phyloP scores from a whole-genome alignment of 2,888 invertebrate genomes.

The Tiphia femorata region DNA sequence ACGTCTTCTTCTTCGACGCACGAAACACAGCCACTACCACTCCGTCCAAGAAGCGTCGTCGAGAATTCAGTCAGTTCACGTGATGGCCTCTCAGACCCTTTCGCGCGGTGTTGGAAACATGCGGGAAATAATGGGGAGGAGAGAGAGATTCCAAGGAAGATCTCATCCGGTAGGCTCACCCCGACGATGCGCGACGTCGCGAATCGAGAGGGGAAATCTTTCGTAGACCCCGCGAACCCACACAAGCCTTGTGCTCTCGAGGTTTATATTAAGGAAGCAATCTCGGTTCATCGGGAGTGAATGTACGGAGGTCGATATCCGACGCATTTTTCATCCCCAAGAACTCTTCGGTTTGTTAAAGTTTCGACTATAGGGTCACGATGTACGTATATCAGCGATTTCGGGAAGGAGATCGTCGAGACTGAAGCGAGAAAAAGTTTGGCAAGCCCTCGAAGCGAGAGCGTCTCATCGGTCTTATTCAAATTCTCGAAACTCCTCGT shows the following conservation, averaged over 20 bases:
- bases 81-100: neutral
- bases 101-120: neutral
- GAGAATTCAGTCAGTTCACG: neutral
- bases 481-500: conserved; percentile 19
- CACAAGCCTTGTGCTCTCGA: too few species aligned
- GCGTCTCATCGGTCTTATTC: conserved; percentile 31
- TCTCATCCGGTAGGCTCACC: neutral
- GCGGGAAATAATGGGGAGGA: neutral
- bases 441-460: too few species aligned
- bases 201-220: neutral
- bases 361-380: too few species aligned
- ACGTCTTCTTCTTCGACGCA: conserved; percentile 23
- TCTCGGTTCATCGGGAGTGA: too few species aligned
- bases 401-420: neutral
- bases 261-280: too few species aligned
- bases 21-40: conserved; percentile 36
- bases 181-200: neutral
- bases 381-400: neutral
- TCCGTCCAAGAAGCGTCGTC: neutral
- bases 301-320: too few species aligned
- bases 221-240: too few species aligned
- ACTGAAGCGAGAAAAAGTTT: too few species aligned
- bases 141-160: neutral
- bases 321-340: too few species aligned
- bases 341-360: too few species aligned